Percentiles rank a stretch among this genome's conserved stretches.
Conservation (phyloP, 2,797 vertebrate species). For the Anguilla pacifica region DNA sequence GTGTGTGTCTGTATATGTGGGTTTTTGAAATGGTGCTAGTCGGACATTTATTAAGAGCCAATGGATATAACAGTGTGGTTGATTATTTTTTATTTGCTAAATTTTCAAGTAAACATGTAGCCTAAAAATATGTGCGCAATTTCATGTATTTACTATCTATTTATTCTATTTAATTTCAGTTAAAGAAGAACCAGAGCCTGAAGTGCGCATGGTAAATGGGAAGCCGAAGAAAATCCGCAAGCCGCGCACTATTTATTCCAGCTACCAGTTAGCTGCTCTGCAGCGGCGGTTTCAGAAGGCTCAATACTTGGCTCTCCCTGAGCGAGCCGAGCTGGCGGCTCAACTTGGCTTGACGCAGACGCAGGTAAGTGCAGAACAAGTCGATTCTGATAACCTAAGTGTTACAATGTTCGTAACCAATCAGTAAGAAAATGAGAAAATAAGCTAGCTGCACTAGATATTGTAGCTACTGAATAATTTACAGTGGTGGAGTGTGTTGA, state of each 20-base stretch:
- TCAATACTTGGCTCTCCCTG: slow-evolving; percentile 93
- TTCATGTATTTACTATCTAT: not conserved
- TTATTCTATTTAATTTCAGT: slow-evolving; percentile 61
- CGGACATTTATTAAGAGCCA: not conserved
- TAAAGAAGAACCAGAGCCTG: slow-evolving; percentile 95
- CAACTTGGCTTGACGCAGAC: slow-evolving; percentile 97
- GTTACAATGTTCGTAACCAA: not conserved
- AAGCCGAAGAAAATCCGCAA: slow-evolving; percentile 99
- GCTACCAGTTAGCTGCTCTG: slow-evolving; percentile 93
- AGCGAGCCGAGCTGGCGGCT: slow-evolving; percentile 93
- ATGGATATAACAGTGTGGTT: not conserved
- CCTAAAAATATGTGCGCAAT: not conserved
- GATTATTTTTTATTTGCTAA: not conserved
- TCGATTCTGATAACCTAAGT: not conserved
- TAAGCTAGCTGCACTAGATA: not conserved
- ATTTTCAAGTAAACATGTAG: not conserved
- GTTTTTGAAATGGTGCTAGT: not conserved
- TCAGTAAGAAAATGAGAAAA: too few species aligned
- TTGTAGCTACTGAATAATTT: not conserved
- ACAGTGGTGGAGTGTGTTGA: not conserved
- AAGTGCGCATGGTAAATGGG: slow-evolving; percentile 97
- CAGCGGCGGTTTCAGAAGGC: slow-evolving; percentile 97
- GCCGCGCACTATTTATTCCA: slow-evolving; percentile 97
- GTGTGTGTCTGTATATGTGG: not conserved
- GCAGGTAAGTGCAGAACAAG: slow-evolving; percentile 70